These are phyloP conservation scores for Ceraclea dissimilis DNA, from an alignment of 2,888 invertebrate genomes.

Conservation along the genomic window DNA sequence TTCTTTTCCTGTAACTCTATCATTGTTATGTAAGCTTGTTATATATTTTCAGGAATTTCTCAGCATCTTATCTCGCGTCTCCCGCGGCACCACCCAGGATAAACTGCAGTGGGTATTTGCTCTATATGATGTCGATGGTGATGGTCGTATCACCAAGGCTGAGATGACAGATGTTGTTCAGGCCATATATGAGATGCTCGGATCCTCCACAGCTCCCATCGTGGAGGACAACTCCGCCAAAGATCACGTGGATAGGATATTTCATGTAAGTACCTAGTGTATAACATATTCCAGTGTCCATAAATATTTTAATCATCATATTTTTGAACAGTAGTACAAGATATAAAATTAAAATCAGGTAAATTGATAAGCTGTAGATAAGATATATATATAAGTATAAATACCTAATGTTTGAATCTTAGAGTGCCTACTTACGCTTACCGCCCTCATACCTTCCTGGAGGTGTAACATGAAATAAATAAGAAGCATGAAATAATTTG, in stretches of 20 bases:
- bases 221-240: conserved; percentile 65
- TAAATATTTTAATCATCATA: background rate
- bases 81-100: conserved; percentile 75
- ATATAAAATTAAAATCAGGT: background rate
- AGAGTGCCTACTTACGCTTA: no score
- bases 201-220: conserved; percentile 66
- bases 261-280: conserved; percentile 69
- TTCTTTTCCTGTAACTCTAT: no score
- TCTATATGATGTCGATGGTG: conserved; percentile 80
- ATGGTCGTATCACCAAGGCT: conserved; percentile 74
- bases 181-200: conserved; percentile 82
- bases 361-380: background rate
- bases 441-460: no score
- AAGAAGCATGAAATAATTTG: no score
- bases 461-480: no score
- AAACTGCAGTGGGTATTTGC: conserved; percentile 85
- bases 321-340: background rate
- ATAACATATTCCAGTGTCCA: no score
- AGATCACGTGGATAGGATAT: conserved; percentile 80
- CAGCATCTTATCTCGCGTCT: conserved; percentile 73
- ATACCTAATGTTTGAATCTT: no score
- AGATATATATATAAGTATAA: no score
- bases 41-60: conserved; percentile 64
- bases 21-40: no score
- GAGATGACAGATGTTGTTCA: conserved; percentile 80